These are phyloP conservation scores for Ailurus styani DNA, from an alignment of 2,113 vertebrate species.

Conservation along the genomic window DNA sequence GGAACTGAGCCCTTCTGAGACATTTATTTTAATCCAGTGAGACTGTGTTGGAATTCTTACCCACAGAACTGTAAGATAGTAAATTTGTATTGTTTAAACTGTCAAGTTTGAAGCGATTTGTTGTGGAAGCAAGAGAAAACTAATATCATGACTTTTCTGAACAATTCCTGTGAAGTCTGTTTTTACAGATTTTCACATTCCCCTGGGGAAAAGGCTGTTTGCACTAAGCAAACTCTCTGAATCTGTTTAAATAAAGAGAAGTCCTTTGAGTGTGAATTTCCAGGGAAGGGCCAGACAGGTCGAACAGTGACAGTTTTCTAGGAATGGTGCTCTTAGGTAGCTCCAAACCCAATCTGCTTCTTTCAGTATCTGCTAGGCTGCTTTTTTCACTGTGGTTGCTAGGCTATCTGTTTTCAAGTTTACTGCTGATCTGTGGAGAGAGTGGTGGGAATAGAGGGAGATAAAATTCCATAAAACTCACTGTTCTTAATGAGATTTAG, in stretches of 20 bases:
- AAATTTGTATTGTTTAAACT: neutral
- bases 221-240: neutral
- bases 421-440: neutral
- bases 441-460: neutral
- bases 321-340: neutral
- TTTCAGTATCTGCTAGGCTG: neutral
- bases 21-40: neutral
- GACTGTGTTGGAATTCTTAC: neutral
- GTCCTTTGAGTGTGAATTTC: neutral
- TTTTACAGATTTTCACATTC: neutral
- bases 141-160: neutral
- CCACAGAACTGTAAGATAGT: neutral
- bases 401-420: neutral
- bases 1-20: neutral
- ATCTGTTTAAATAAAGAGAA: neutral
- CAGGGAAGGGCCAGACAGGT: neutral
- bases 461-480: neutral
- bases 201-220: neutral
- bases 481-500: neutral
- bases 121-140: neutral
- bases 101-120: neutral
- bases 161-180: neutral
- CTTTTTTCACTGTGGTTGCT: neutral
- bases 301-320: neutral
- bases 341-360: neutral